phyloP scores from a whole-genome alignment of 2,797 vertebrate species.

The Chrysocyon brachyurus region DNA sequence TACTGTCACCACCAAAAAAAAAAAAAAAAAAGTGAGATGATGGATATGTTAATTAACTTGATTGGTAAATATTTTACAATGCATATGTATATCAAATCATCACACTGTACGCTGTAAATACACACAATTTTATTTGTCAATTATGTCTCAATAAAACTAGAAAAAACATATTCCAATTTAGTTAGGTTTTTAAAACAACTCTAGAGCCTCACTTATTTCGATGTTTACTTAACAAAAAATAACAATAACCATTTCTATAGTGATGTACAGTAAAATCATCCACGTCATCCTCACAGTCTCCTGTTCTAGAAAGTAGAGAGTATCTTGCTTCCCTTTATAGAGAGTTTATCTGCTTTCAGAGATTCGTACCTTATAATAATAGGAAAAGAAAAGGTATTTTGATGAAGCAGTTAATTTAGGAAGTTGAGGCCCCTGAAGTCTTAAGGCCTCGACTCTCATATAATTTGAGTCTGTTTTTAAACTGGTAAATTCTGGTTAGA shows the following conservation, averaged over 20 bases:
- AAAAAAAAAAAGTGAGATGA: neutral
- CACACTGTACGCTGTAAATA: neutral
- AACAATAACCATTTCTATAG: neutral
- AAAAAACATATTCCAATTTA: neutral
- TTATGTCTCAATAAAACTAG: neutral
- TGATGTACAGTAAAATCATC: neutral
- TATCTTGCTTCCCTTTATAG: neutral
- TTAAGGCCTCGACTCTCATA: neutral
- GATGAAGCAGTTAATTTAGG: neutral
- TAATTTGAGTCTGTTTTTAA: neutral
- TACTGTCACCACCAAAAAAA: neutral
- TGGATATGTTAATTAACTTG: neutral
- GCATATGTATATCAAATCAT: neutral
- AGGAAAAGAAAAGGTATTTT: neutral
- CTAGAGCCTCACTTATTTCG: neutral
- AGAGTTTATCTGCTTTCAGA: neutral
- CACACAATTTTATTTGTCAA: neutral
- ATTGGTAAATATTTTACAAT: neutral
- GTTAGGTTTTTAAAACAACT: constrained; percentile 15
- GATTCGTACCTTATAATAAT: neutral
- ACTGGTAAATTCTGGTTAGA: neutral
- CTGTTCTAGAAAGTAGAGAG: neutral
- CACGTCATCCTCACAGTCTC: neutral
- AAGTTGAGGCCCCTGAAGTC: neutral
- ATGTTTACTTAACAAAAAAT: neutral